phyloP scores from a whole-genome alignment of 2,888 invertebrate genomes.

The Orthonevra nobilis region DNA sequence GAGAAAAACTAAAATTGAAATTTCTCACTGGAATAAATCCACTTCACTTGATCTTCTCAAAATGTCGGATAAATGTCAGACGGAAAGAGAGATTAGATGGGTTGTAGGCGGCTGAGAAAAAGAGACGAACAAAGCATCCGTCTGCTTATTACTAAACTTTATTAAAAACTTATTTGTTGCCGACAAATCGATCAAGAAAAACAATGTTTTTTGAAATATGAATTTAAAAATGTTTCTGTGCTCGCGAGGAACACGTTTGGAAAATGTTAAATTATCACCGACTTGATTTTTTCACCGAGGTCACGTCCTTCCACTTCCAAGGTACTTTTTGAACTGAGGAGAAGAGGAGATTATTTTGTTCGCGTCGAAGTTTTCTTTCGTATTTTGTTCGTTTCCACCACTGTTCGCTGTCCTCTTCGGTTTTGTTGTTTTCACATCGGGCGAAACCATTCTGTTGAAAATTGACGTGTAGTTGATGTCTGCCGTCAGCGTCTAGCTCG shows the following conservation, averaged over 20 bases:
- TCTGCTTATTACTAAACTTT: neutral
- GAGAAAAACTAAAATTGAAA: neutral
- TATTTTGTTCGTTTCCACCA: neutral
- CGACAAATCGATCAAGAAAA: neutral
- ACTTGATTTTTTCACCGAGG: too few species aligned
- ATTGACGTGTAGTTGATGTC: neutral
- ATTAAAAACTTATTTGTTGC: neutral
- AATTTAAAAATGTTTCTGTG: neutral
- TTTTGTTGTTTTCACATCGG: conserved; percentile 12
- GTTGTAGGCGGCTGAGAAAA: conserved; percentile 26
- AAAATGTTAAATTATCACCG: neutral
- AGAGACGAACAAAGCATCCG: conserved; percentile 55
- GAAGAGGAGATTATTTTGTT: conserved; percentile 42
- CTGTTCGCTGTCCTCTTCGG: too few species aligned
- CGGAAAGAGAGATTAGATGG: conserved; percentile 53
- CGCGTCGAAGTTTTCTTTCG: conserved; percentile 24
- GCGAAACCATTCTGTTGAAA: conserved; percentile 5
- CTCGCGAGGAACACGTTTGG: neutral
- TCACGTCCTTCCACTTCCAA: conserved; percentile 31
- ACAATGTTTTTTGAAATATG: neutral
- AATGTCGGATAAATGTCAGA: conserved; percentile 68
- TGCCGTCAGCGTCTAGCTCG: conserved; percentile 28
- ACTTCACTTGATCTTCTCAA: conserved; percentile 64
- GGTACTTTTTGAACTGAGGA: conserved; percentile 45
- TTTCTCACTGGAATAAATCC: conserved; percentile 6